phyloP scores from a whole-genome alignment of 2,113 vertebrate genomes.

The Myotis lucifugus region DNA sequence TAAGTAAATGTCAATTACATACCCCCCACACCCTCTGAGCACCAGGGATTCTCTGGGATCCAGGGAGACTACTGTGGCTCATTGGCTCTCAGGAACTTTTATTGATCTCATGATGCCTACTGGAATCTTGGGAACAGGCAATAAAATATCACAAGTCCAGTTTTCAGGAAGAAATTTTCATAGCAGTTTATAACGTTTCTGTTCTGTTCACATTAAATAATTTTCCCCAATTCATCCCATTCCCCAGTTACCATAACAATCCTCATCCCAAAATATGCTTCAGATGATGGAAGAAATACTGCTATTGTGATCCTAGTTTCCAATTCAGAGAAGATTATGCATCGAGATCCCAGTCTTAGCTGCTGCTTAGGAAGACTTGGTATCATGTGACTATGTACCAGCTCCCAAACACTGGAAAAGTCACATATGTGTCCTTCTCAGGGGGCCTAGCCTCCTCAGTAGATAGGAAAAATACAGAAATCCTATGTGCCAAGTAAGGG shows the following conservation, averaged over 20 bases:
- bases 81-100: slow-evolving; percentile 67
- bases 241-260: background rate
- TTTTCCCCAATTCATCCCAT: slow-evolving; percentile 2
- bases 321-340: background rate
- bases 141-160: slow-evolving; percentile 53
- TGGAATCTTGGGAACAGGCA: slow-evolving; percentile 25
- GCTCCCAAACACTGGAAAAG: background rate
- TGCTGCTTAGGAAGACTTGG: background rate
- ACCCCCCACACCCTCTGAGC: background rate
- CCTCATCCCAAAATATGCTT: background rate
- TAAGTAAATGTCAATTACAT: slow-evolving; percentile 45
- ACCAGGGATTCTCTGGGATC: background rate
- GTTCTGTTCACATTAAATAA: background rate
- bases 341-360: background rate
- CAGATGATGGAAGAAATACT: background rate
- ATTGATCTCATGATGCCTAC: slow-evolving; percentile 58
- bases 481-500: background rate
- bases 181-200: background rate
- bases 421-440: background rate
- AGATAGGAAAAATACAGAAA: background rate
- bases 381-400: background rate
- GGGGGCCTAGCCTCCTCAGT: background rate
- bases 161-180: slow-evolving; percentile 26
- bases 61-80: background rate
- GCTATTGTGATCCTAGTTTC: background rate